Conservation (phyloP, 2,113 vertebrate species). For the Labeo catla region DNA sequence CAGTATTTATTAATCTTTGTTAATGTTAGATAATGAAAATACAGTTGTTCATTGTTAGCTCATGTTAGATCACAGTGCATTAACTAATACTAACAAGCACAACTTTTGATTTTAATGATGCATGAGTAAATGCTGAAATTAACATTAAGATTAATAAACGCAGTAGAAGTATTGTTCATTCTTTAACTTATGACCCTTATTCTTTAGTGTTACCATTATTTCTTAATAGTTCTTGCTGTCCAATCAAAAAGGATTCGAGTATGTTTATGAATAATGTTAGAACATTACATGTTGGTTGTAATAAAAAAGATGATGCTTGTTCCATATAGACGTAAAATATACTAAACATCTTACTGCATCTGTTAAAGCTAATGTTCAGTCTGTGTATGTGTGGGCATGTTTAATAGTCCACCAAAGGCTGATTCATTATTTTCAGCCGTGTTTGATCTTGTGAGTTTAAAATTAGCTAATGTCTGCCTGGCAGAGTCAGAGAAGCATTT, state of each 20-base stretch:
- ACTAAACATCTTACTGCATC: not conserved
- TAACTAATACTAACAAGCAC: too few relatives aligned
- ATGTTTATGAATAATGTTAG: not conserved
- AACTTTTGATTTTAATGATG: too few relatives aligned
- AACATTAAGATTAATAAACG: too few relatives aligned
- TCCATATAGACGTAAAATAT: not conserved
- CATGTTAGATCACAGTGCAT: too few relatives aligned
- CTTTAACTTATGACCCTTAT: too few relatives aligned
- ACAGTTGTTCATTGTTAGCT: too few relatives aligned
- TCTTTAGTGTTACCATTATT: not conserved
- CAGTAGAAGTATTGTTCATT: too few relatives aligned
- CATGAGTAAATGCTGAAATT: too few relatives aligned
- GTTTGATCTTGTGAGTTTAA: constrained; percentile 19
- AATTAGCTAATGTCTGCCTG: constrained; percentile 52
- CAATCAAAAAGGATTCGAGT: not conserved
- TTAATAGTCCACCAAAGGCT: constrained; percentile 22
- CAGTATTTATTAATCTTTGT: too few relatives aligned
- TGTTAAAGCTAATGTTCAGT: constrained; percentile 7
- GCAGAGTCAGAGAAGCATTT: not conserved
- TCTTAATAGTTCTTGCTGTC: not conserved
- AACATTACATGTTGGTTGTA: not conserved
- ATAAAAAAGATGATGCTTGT: not conserved
- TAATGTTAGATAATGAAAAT: too few relatives aligned
- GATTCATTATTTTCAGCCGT: constrained; percentile 2
- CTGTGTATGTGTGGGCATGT: constrained; percentile 6